Conservation (phyloP, 2,797 vertebrate species). For the Muscicapa comitata region DNA sequence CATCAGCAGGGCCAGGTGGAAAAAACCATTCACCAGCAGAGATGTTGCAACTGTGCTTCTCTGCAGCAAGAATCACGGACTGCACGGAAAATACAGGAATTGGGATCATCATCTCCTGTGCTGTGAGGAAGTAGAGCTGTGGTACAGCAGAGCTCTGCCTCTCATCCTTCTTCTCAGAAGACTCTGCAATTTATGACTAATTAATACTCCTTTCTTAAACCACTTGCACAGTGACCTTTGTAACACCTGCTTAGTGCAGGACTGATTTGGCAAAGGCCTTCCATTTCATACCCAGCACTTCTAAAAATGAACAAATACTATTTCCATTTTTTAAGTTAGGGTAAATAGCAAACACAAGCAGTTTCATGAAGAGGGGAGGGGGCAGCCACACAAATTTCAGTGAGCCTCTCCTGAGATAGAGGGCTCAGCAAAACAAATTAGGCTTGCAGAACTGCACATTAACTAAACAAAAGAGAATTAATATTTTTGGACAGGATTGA, state of each 20-base stretch:
- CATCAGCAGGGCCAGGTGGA: neutral
- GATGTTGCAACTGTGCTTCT: neutral
- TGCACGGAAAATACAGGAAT: neutral
- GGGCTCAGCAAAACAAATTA: neutral
- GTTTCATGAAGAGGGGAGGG: neutral
- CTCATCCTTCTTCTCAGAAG: neutral
- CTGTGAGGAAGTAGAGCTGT: neutral
- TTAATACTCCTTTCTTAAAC: neutral
- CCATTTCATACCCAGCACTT: neutral
- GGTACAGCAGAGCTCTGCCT: neutral
- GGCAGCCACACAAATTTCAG: neutral
- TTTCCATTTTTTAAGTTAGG: neutral
- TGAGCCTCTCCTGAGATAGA: neutral
- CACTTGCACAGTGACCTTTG: neutral
- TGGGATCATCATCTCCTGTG: neutral
- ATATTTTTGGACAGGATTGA: neutral
- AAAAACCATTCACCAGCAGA: neutral
- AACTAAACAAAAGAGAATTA: neutral
- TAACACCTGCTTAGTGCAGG: neutral
- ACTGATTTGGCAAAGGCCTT: neutral
- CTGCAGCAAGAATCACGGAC: neutral
- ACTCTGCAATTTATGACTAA: neutral
- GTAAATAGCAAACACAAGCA: neutral
- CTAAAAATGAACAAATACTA: neutral
- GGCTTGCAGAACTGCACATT: neutral